A percentile compares a stretch with the other conserved stretches of the same genome.
These are phyloP conservation scores for Peromyscus eremicus DNA, from an alignment of 2,797 vertebrate species.

Conservation along the genomic window DNA sequence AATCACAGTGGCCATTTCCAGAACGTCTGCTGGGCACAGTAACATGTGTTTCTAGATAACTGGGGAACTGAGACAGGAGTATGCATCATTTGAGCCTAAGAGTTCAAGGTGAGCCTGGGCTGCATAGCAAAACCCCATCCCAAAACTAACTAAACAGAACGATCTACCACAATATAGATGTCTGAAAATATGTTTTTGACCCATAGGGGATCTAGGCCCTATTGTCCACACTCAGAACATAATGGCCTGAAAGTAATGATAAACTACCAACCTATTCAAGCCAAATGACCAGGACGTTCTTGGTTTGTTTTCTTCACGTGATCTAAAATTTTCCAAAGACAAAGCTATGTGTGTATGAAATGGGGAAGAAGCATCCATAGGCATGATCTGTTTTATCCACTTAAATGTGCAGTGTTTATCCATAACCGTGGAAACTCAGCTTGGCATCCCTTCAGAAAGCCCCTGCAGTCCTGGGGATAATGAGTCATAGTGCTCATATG, in stretches of 20 bases:
- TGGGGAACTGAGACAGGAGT: background rate
- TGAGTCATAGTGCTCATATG: background rate
- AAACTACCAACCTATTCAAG: background rate
- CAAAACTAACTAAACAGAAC: background rate
- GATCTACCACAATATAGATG: background rate
- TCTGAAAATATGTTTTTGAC: constrained; percentile 16
- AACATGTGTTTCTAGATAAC: too few species aligned
- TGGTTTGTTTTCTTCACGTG: background rate
- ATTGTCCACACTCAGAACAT: background rate
- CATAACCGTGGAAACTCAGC: background rate
- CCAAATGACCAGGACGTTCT: background rate
- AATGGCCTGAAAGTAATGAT: background rate
- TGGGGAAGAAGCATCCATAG: background rate
- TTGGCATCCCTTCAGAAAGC: background rate
- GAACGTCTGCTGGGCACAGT: background rate
- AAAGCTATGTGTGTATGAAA: background rate
- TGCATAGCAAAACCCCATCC: background rate
- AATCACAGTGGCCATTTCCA: background rate
- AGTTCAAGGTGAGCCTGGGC: background rate
- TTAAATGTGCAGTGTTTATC: background rate
- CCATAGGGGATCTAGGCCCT: background rate
- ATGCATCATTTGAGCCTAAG: background rate
- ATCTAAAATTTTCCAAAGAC: background rate
- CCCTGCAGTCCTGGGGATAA: background rate
- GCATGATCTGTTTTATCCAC: background rate